Evolutionary conservation across 2,113 vertebrate genomes (phyloP), one percentile per base, ranked within the genome.

Genomic region (Oryzias woworae): DNA sequence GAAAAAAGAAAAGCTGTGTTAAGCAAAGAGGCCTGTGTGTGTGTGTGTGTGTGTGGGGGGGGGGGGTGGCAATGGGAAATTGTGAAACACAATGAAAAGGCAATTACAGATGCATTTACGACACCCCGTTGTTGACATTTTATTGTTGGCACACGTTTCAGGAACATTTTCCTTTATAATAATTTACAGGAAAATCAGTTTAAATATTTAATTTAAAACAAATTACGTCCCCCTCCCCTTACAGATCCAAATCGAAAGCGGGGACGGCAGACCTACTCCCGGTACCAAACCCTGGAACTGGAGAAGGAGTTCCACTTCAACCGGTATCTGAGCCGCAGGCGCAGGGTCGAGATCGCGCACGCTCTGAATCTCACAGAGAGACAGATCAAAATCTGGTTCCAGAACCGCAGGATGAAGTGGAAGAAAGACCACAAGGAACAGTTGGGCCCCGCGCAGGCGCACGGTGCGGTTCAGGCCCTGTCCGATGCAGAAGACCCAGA

Each of bases 381-480:
- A 84, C 95, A 97, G 90, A 94, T 96, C 83, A 95, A 96, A 85
- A 96, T 96, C 85, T 96, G 94, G 94, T 97, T 96, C 81, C 95
- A 96, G 82, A 96, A 96, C 82, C 92, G 94, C 26, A 93, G 95
- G 81, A 96, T 96, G 95, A 97, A 97, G 69, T 95, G 95, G 95
- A 96, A 96, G 89, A 96, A 96, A 26, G 94, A 95, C 56, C 91
- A 95, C 74, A 86, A 81, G 61, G 77, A 73, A 6, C 71, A 75
- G 4, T 46, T 49, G 14, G 64, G n/a, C 28, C 28, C 41, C 2
- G 53, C 6, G 13, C 67, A 53, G 14, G 55, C 60, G 7, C 69
- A 65, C 15, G n/a, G 14, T 12, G 67, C 15, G 2, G 15, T 17
- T 41, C 59, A 58, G 58, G 43, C 43, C 2, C 52, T 24, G 42